phyloP scores from a whole-genome alignment of 1,140 invertebrate genomes.

The Heliconius congener region DNA sequence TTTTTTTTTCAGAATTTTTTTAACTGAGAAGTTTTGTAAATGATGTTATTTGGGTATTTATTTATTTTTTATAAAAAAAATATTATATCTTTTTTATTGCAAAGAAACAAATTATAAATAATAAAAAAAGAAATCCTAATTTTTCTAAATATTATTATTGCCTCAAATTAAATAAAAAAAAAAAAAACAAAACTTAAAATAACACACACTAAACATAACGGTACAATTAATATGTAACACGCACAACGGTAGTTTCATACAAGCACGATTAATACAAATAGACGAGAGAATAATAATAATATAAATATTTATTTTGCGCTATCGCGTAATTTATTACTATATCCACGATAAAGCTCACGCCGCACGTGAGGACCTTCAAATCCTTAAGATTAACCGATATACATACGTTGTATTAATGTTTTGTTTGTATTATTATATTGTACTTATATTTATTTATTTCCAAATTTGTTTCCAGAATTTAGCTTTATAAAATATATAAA shows the following conservation, averaged over 20 bases:
- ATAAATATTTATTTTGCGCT: slow-evolving; percentile 17
- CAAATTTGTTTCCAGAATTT: too few relatives aligned
- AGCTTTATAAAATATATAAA: too few relatives aligned
- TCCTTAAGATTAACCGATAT: slow-evolving; percentile 2
- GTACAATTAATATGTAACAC: slow-evolving; percentile 19
- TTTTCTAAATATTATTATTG: background rate
- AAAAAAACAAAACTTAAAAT: background rate
- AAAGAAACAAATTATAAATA: background rate
- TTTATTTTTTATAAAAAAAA: too few relatives aligned
- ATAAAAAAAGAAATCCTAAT: background rate
- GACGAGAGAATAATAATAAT: background rate
- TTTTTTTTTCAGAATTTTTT: background rate
- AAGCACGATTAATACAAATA: background rate
- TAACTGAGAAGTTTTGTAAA: background rate
- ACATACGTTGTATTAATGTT: too few relatives aligned
- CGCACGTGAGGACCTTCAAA: slow-evolving; percentile 16
- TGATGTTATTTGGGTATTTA: too few relatives aligned
- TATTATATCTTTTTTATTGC: too few relatives aligned
- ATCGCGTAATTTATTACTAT: slow-evolving; percentile 14
- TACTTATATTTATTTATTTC: background rate
- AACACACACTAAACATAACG: background rate
- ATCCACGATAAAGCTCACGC: slow-evolving; percentile 9
- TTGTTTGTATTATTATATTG: background rate
- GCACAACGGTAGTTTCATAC: slow-evolving; percentile 13
- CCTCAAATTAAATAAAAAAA: background rate